These are phyloP conservation scores for Lordiphosa mommai DNA, from an alignment of 1,140 invertebrate species.

Conservation along the genomic window DNA sequence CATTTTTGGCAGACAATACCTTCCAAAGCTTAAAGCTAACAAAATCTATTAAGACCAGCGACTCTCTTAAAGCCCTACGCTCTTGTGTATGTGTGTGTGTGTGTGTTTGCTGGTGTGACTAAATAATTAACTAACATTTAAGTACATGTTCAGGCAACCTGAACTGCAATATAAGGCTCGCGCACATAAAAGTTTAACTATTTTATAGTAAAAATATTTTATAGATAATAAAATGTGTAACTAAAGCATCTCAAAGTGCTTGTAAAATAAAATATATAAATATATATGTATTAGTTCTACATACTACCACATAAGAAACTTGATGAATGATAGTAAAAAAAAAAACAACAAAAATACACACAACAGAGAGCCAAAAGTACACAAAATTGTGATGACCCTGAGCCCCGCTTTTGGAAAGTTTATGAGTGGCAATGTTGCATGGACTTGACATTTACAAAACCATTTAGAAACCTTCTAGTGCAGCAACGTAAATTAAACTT, in stretches of 20 bases:
- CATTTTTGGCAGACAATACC: too few relatives aligned
- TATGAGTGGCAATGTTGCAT: slow-evolving; percentile 24
- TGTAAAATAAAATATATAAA: slow-evolving; percentile 33
- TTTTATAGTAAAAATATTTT: slow-evolving; percentile 43
- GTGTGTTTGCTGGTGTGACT: background rate
- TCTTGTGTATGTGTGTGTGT: background rate
- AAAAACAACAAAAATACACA: slow-evolving; percentile 3
- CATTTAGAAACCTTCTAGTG: slow-evolving; percentile 10
- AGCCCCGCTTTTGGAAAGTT: slow-evolving; percentile 67
- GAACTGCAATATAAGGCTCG: slow-evolving; percentile 8
- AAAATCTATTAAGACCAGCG: background rate
- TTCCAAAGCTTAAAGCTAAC: background rate
- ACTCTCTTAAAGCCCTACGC: background rate
- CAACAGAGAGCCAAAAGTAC: slow-evolving; percentile 45
- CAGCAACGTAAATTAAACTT: slow-evolving; percentile 50
- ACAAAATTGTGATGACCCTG: slow-evolving; percentile 54
- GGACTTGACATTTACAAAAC: slow-evolving; percentile 12
- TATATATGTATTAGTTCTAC: background rate
- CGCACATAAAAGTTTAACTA: slow-evolving; percentile 21
- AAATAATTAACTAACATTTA: slow-evolving; percentile 21
- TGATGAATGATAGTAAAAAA: background rate
- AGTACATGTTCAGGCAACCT: slow-evolving; percentile 10
- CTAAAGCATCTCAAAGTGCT: slow-evolving; percentile 34
- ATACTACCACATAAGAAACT: slow-evolving; percentile 1
- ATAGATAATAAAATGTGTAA: slow-evolving; percentile 34